Conservation (phyloP, 2,888 invertebrate species). For the Lasioglossum oenotherae region DNA sequence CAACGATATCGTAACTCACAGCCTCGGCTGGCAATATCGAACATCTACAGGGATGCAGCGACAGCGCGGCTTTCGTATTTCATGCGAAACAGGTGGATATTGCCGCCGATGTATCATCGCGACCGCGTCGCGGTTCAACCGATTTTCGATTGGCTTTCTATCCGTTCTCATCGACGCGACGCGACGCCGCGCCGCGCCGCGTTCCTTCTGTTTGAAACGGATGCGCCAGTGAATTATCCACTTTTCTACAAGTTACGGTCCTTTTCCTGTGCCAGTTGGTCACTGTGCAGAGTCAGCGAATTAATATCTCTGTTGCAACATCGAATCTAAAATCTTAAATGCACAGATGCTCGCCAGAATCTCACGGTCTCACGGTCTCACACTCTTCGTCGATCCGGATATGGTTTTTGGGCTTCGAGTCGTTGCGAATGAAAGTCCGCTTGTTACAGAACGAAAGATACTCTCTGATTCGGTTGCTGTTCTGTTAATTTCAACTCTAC, state of each 20-base stretch:
- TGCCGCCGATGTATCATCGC: conserved; percentile 64
- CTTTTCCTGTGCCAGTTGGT: background rate
- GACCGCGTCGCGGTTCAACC: background rate
- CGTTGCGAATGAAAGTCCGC: background rate
- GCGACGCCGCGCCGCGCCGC: too few relatives aligned
- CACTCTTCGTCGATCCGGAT: conserved; percentile 50
- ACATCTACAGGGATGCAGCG: conserved; percentile 55
- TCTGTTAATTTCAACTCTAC: background rate
- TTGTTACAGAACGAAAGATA: background rate
- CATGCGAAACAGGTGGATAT: conserved; percentile 69
- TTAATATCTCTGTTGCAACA: background rate
- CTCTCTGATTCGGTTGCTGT: background rate
- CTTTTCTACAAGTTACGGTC: background rate
- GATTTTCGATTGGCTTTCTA: conserved; percentile 36
- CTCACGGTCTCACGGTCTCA: conserved; percentile 46
- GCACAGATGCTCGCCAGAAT: conserved; percentile 59
- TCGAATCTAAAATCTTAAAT: background rate
- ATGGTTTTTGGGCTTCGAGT: conserved; percentile 10
- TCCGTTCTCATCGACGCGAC: conserved; percentile 19
- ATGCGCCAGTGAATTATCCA: background rate
- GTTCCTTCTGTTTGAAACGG: background rate
- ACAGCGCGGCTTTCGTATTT: conserved; percentile 66
- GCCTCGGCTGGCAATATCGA: conserved; percentile 61
- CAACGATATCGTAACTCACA: conserved; percentile 65
- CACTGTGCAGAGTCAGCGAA: background rate